These are phyloP conservation scores for Rutilus rutilus DNA, from an alignment of 2,113 vertebrate species.

Conservation along the genomic window DNA sequence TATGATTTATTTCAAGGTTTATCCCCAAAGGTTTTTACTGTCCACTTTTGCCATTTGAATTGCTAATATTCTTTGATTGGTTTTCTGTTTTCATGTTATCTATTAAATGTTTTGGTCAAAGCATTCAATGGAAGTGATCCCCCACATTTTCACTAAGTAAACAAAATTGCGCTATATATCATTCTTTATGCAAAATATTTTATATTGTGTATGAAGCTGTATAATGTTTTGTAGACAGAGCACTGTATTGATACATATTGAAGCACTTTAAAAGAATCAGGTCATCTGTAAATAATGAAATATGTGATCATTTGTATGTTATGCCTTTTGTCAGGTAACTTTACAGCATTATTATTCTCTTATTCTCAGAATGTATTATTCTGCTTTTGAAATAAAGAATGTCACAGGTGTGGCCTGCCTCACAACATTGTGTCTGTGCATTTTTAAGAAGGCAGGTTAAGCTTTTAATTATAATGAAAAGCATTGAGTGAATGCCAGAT, in stretches of 20 bases:
- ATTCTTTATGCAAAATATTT: not conserved
- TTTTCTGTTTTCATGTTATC: not conserved
- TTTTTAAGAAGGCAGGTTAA: not conserved
- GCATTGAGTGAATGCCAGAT: not conserved
- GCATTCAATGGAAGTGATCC: not conserved
- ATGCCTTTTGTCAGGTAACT: constrained; percentile 1
- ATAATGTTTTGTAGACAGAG: not conserved
- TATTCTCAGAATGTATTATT: too few relatives aligned
- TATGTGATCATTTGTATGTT: not conserved
- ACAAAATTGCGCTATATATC: not conserved
- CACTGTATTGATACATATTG: not conserved
- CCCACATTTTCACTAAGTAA: not conserved
- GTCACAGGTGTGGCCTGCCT: not conserved
- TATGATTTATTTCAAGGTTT: too few relatives aligned
- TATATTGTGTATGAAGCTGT: constrained; percentile 5
- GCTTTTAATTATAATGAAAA: not conserved
- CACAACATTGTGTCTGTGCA: not conserved
- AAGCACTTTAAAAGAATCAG: constrained; percentile 46
- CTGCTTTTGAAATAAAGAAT: constrained; percentile 40
- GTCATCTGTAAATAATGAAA: constrained; percentile 41
- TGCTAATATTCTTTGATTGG: not conserved
- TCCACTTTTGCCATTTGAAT: not conserved
- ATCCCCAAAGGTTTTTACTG: constrained; percentile 1
- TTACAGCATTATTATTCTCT: not conserved
- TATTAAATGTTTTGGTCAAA: not conserved